Evolutionary conservation across 2,888 invertebrate species (phyloP).

Genomic region (Tenthredo amoena): DNA sequence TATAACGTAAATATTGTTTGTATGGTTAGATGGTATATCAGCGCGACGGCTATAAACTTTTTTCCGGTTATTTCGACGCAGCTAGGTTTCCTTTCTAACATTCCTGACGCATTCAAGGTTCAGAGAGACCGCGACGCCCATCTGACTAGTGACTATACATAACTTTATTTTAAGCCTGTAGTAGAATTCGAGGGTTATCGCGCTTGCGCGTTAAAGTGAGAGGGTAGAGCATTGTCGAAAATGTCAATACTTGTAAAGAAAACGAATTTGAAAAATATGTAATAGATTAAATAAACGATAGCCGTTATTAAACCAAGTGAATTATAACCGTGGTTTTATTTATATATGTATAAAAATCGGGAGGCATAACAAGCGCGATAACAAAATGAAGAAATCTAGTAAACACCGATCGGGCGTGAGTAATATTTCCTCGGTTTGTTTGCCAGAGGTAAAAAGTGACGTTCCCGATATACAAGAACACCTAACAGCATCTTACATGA

Average conservation of each 20-base stretch:
- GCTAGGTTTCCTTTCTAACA: neutral
- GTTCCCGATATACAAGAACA: constrained; percentile 66
- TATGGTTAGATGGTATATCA: neutral
- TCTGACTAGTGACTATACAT: constrained; percentile 36
- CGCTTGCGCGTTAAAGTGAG: constrained; percentile 68
- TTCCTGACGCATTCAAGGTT: neutral
- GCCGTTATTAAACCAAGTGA: neutral
- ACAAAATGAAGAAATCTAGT: constrained; percentile 70
- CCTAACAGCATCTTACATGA: constrained; percentile 71
- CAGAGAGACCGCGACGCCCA: constrained; percentile 21
- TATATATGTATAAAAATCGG: neutral
- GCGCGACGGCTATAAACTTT: neutral
- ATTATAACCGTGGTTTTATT: neutral
- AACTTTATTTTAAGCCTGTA: constrained; percentile 35
- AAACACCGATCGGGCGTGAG: constrained; percentile 71
- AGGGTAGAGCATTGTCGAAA: constrained; percentile 64
- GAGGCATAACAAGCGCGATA: neutral
- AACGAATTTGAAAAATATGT: constrained; percentile 58
- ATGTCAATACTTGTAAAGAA: constrained; percentile 67
- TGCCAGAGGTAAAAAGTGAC: constrained; percentile 69
- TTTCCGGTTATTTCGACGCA: neutral
- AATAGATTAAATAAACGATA: constrained; percentile 45
- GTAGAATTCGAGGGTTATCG: constrained; percentile 55
- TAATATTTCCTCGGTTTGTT: constrained; percentile 71
- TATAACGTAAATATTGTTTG: too few relatives aligned